Base-by-base conservation (phyloP, 2,113 vertebrate genomes). In the Gymnarchus niloticus region DNA sequence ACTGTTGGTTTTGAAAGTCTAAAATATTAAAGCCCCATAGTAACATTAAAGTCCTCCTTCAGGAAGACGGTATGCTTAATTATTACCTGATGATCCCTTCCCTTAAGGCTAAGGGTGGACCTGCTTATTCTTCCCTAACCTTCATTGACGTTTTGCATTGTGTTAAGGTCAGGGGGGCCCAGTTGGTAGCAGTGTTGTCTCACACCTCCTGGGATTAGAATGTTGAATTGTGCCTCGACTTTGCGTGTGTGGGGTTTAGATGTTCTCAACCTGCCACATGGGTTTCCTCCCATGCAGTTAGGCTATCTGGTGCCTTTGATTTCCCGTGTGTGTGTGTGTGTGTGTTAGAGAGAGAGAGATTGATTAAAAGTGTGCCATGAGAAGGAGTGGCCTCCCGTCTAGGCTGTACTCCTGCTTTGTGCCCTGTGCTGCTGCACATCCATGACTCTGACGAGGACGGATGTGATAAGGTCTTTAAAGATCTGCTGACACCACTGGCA, bases 1-100 rank as follows among this genome's bases (percentile, higher is more conserved):
- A 23, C 83, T 88, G 86, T 52, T 17, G 77, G 44, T 21, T 5
- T 10, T 80, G 77, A 80, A 49, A 37, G 37, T 69, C 14, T 48
- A n/a, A n/a, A n/a, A n/a, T n/a, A n/a, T n/a, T n/a, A n/a, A n/a
- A n/a, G n/a, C n/a, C 19, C 8, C 3, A 1, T 8, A 80, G 46
- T 23, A 51, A 25, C 49, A 49, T 80, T 80, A 37, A 37, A 33
- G 14, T 69, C 1, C 3, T 69, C n/a, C n/a, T n/a, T n/a, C n/a
- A n/a, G n/a, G n/a, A n/a, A n/a, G n/a, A n/a, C n/a, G n/a, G n/a
- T n/a, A n/a, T n/a, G n/a, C n/a, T n/a, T n/a, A n/a, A n/a, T 33
- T 73, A 73, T 73, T n/a, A 6, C 4, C 19, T 17, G 12, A 41
- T 28, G 10, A 73, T 37, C 2, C 19, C 28, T 73, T 73, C 33